These are phyloP conservation scores for Jaculus jaculus DNA, from an alignment of 2,113 vertebrate species.

Conservation along the genomic window DNA sequence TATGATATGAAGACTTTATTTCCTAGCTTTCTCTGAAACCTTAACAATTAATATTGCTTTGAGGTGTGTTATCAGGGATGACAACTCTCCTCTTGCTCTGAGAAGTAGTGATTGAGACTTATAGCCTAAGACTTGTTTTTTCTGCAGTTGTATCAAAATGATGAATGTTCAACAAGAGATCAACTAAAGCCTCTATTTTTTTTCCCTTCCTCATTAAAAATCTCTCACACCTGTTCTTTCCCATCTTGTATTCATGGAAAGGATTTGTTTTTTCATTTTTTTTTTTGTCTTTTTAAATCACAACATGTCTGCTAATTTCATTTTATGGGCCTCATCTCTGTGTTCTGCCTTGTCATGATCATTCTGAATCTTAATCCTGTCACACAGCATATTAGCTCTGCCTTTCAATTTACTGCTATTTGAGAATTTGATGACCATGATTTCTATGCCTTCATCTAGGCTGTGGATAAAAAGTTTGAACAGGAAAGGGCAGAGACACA, in stretches of 20 bases:
- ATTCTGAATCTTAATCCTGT: slow-evolving; percentile 56
- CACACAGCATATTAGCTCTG: slow-evolving; percentile 37
- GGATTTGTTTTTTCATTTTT: background rate
- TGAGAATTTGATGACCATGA: slow-evolving; percentile 40
- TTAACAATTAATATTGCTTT: background rate
- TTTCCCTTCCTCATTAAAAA: background rate
- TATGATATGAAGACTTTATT: background rate
- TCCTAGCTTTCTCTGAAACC: background rate
- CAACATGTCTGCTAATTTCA: slow-evolving; percentile 45
- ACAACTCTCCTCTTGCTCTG: background rate
- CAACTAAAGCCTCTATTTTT: background rate
- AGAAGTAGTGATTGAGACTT: background rate
- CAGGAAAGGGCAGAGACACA: slow-evolving; percentile 3
- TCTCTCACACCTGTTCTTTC: background rate
- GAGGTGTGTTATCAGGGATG: background rate
- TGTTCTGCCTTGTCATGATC: slow-evolving; percentile 67
- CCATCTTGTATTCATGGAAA: background rate
- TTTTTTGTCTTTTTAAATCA: slow-evolving; percentile 1
- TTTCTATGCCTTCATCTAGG: background rate
- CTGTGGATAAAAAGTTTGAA: slow-evolving; percentile 42
- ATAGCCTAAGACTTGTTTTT: background rate
- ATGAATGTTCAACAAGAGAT: background rate
- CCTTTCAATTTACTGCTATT: slow-evolving; percentile 35
- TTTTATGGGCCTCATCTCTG: slow-evolving; percentile 27
- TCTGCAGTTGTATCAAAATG: background rate